phyloP scores from a whole-genome alignment of 2,888 invertebrate genomes.

The Dastarcus helophoroides region DNA sequence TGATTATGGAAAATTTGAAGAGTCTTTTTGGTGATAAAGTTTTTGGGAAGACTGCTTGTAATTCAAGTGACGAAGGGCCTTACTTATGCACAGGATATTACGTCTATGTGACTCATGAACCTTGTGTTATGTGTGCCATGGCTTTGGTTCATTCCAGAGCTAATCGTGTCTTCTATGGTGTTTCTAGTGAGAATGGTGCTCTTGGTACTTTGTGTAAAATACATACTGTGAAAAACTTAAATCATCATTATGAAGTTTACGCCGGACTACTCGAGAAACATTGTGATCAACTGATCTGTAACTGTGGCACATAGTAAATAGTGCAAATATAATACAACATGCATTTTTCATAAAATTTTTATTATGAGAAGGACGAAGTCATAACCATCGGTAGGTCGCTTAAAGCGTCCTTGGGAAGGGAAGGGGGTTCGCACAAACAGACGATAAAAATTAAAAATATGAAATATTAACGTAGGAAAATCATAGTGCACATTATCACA shows the following conservation, averaged over 20 bases:
- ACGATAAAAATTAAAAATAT: too few species aligned
- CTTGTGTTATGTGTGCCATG: constrained; percentile 94
- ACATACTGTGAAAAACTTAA: constrained; percentile 67
- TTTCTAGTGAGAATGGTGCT: constrained; percentile 50
- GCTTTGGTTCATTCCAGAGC: constrained; percentile 84
- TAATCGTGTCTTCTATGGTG: constrained; percentile 67
- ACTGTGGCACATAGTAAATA: too few species aligned
- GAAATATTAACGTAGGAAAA: too few species aligned
- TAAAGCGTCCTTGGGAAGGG: too few species aligned
- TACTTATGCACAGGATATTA: constrained; percentile 85
- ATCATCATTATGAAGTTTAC: constrained; percentile 91
- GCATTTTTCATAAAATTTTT: too few species aligned
- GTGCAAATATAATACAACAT: too few species aligned
- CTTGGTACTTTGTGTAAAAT: constrained; percentile 60
- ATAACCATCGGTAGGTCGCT: too few species aligned
- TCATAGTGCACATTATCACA: too few species aligned
- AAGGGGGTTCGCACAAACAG: too few species aligned
- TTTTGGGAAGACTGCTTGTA: constrained; percentile 41
- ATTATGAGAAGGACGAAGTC: too few species aligned
- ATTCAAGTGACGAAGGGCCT: constrained; percentile 42
- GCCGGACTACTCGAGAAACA: too few species aligned
- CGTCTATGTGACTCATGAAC: constrained; percentile 71
- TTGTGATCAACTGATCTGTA: too few species aligned
- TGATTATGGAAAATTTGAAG: constrained; percentile 27
- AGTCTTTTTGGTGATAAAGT: constrained; percentile 31